Conservation (phyloP, 1,140 invertebrate species). For the Drosophila takahashii region DNA sequence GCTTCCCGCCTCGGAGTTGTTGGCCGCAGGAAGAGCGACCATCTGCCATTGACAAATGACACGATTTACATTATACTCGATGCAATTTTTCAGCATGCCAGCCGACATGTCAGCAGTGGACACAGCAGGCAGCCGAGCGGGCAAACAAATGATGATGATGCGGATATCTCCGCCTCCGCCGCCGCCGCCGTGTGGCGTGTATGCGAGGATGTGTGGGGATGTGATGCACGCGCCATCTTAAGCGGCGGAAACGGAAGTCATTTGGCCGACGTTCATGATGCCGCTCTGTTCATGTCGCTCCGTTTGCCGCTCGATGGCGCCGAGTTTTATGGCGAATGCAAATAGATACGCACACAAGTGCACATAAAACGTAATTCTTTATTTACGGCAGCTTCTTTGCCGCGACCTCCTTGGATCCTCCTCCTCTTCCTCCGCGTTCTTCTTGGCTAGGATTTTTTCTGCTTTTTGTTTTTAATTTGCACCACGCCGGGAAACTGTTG, state of each 20-base stretch:
- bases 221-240: slow-evolving; percentile 64
- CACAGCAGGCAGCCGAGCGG: slow-evolving; percentile 44
- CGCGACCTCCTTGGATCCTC: slow-evolving; percentile 6
- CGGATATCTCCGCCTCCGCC: slow-evolving; percentile 41
- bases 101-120: slow-evolving; percentile 70
- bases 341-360: slow-evolving; percentile 40
- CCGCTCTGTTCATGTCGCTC: slow-evolving; percentile 49
- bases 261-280: slow-evolving; percentile 74
- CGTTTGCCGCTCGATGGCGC: slow-evolving; percentile 48
- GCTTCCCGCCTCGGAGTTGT: slow-evolving; percentile 2
- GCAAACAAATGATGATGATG: slow-evolving; percentile 77
- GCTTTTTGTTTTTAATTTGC: slow-evolving; percentile 49
- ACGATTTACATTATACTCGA: slow-evolving; percentile 81
- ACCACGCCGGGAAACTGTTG: slow-evolving; percentile 36
- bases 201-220: slow-evolving; percentile 36
- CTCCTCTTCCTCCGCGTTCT: background rate
- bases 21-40: slow-evolving; percentile 41
- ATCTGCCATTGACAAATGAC: slow-evolving; percentile 83
- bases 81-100: slow-evolving; percentile 77
- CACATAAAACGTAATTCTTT: slow-evolving; percentile 67
- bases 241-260: slow-evolving; percentile 81
- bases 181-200: slow-evolving; percentile 25
- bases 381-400: slow-evolving; percentile 50
- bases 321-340: slow-evolving; percentile 75
- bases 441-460: background rate